Evolutionary conservation across 92 coral and sea anemone genomes (phyloP), one percentile per base, ranked within the genome.

Genomic region (Virgularia gustaviana): DNA sequence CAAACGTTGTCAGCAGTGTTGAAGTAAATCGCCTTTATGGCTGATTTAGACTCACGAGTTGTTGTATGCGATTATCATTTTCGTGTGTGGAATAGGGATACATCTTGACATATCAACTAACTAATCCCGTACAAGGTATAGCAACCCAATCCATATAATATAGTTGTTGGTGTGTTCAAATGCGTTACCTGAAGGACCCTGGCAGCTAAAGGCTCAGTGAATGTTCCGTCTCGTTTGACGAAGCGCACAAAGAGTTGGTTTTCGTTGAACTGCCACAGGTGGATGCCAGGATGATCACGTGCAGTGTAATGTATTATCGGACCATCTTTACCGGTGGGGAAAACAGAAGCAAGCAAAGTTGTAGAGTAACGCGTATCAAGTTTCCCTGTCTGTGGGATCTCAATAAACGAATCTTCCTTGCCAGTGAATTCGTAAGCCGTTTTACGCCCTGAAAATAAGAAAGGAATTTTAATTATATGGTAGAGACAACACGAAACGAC

Each of bases 261-360:
- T 52, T 87, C 80, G 52, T 92, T 95, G 75, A 86, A 92, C 86
- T 92, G 98, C 98, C 98, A 92, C 72, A 92, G 65, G 57, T 92
- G 98, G 9, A 92, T 96, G 8, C 98, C 98, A 96, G 96, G 89
- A 1, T 91, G 88, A 27, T 92, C 83, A n/a, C n/a, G n/a, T 2
- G 90, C 83, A 81, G 81, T 78, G 81, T 92, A 92, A 85, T 92
- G 90, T 54, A 92, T 71, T 66, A 92, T 92, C 32, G 98, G 98
- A 2, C 98, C 98, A 0, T 95, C 90, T 39, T 65, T 83, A 9
- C 96, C 94, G 9, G 94, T 89, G 31, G 98, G 98, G 83, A 79
- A 89, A 19, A 92, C 65, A 56, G 90, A 86, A 13, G 98, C 98
- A 59, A 92, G 74, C 39, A 92, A 75, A 30, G 98, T 92, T 87